Evolutionary conservation across 1,140 invertebrate species (phyloP), one percentile per base, ranked within the genome.

Genomic region (Helicoverpa armigera): DNA sequence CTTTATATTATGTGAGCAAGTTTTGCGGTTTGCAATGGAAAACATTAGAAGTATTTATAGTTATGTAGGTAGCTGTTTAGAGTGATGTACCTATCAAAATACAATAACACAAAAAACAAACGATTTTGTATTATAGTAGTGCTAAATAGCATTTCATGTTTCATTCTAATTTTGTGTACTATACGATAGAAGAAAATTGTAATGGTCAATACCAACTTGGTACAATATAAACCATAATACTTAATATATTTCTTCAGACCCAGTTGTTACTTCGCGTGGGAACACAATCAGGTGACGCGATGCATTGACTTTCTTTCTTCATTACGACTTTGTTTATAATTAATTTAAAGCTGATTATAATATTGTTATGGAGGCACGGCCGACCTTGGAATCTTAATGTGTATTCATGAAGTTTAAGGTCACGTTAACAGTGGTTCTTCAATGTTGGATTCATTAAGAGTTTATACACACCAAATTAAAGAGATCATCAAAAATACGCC

Each of bases 351-450:
- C 31, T 51, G 31, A 29, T 76, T 48, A 56, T 65, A 16, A 51
- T 69, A 51, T 31, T 11, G 31, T 48, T 70, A 79, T 60, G 50
- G 29, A 70, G 35, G 67, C 51, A 53, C 18, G 61, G 50, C 16
- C 35, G 54, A 79, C 77, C 67, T 79, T 72, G 43, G 23, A 58
- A 51, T 70, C 31, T 56, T 69, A 54, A 78, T 78, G 61, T 70
- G 53, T 79, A 61, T 70, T 79, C 14, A 70, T 58, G n/a, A 72
- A 79, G 65, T 70, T 79, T 70, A 72, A 70, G 67, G 65, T 72
- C 31, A 79, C 43, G 51, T 63, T 31, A 60, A 60, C 18, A 50
- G 29, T 67, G 2, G 60, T 61, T 11, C 35, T 75, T 61, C 43
- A 60, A 48, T 48, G 29, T 18, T 48, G 73, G 31, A 48, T 60